Evolutionary conservation across 1,140 invertebrate genomes (phyloP).

Genomic region (Belonocnema kinseyi): DNA sequence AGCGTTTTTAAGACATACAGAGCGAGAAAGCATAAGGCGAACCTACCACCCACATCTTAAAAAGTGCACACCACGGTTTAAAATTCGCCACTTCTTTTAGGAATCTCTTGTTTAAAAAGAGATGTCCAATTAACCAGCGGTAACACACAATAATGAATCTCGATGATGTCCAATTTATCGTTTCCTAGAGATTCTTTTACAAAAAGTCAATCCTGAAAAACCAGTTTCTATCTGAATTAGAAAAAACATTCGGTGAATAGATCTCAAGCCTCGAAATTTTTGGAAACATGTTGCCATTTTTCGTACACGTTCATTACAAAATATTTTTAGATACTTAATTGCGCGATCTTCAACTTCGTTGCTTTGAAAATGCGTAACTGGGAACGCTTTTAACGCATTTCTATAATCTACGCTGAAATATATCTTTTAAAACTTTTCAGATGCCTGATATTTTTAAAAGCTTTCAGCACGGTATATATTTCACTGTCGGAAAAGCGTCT

Average conservation of each 20-base stretch:
- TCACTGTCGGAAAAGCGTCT: conserved; percentile 31
- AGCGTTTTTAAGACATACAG: conserved; percentile 42
- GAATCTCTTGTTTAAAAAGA: neutral
- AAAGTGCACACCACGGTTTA: conserved; percentile 49
- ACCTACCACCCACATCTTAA: conserved; percentile 39
- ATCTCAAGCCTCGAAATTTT: conserved; percentile 34
- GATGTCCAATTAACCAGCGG: conserved; percentile 40
- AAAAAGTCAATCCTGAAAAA: conserved; percentile 33
- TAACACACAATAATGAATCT: conserved; percentile 51
- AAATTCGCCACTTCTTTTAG: conserved; percentile 40
- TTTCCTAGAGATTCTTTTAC: conserved; percentile 28
- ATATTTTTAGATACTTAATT: conserved; percentile 33
- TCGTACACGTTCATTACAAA: conserved; percentile 34
- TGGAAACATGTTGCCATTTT: conserved; percentile 39
- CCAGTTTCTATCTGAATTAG: conserved; percentile 15
- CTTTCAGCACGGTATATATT: conserved; percentile 31
- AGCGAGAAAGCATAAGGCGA: conserved; percentile 48
- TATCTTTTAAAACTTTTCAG: conserved; percentile 33
- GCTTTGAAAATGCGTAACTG: conserved; percentile 16
- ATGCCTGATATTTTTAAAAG: conserved; percentile 46
- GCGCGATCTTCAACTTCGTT: conserved; percentile 20
- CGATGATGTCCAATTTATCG: conserved; percentile 21
- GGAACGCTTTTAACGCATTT: neutral
- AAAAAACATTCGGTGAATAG: conserved; percentile 33
- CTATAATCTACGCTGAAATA: conserved; percentile 46